phyloP scores from a whole-genome alignment of 1,140 invertebrate genomes.

The Monochamus saltuarius region DNA sequence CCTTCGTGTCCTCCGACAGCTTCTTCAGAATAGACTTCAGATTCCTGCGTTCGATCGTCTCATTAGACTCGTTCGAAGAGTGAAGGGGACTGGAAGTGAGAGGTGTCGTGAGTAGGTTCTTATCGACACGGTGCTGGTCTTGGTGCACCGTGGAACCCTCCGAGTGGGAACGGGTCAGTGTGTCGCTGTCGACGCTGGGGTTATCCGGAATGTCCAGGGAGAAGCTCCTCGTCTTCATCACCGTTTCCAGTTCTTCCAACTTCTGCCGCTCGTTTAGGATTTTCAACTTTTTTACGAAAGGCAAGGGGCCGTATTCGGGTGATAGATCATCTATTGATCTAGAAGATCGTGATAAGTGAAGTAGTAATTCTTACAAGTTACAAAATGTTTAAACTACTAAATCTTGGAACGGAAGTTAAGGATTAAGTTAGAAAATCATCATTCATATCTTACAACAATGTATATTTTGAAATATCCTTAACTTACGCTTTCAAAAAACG shows the following conservation, averaged over 20 bases:
- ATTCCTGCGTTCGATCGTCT: conserved; percentile 77
- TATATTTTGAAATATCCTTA: too few species aligned
- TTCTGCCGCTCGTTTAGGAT: conserved; percentile 86
- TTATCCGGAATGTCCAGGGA: conserved; percentile 74
- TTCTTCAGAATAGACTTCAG: conserved; percentile 85
- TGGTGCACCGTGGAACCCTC: conserved; percentile 61
- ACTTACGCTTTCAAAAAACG: too few species aligned
- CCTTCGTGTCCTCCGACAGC: conserved; percentile 65
- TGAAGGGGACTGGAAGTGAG: conserved; percentile 47
- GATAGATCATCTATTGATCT: conserved; percentile 79
- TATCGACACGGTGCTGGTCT: conserved; percentile 39
- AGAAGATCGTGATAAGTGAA: background rate
- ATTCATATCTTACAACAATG: too few species aligned
- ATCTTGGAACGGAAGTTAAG: too few species aligned
- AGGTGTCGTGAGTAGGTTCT: conserved; percentile 31
- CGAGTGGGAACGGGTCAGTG: conserved; percentile 49
- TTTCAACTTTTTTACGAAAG: conserved; percentile 85
- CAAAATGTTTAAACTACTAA: too few species aligned
- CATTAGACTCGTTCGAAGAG: conserved; percentile 71
- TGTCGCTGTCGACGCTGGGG: conserved; percentile 58
- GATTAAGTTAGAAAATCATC: too few species aligned
- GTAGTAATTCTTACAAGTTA: too few species aligned
- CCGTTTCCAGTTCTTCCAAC: conserved; percentile 75
- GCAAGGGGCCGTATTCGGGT: conserved; percentile 83
- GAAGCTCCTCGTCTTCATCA: conserved; percentile 71